phyloP scores from a whole-genome alignment of 23 tunicate species.

The Halocynthia aurantium region DNA sequence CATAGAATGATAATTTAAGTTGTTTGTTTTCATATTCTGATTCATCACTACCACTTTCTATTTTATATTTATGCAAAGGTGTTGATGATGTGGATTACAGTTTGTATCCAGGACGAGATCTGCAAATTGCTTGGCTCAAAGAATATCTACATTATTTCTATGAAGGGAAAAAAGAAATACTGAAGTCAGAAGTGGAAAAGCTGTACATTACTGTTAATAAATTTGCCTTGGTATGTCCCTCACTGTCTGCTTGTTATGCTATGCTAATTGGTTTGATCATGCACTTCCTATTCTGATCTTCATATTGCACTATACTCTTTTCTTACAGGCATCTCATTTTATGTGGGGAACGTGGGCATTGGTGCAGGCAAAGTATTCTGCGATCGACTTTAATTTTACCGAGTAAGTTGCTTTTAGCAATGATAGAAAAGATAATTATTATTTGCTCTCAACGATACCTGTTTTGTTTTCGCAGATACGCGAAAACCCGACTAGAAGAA shows the following conservation, averaged over 20 bases:
- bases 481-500: conserved; percentile 36
- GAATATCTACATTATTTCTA: conserved; percentile 28
- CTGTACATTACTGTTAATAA: conserved; percentile 63
- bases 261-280: background rate
- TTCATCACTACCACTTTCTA: background rate
- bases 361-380: conserved; percentile 66
- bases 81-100: conserved; percentile 65
- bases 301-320: background rate
- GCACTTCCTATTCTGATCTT: background rate
- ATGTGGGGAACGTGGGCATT: conserved; percentile 83
- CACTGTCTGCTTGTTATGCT: background rate
- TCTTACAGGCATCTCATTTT: conserved; percentile 66
- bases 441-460: background rate
- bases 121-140: conserved; percentile 61
- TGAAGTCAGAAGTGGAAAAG: conserved; percentile 16
- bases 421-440: background rate
- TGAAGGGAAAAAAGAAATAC: background rate
- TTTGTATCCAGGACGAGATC: conserved; percentile 46
- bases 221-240: conserved; percentile 61
- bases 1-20: conserved; percentile 21
- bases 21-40: background rate
- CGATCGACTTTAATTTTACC: conserved; percentile 69
- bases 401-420: conserved; percentile 35
- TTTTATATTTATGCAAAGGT: conserved; percentile 12
- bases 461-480: conserved; percentile 25